phyloP scores from a whole-genome alignment of 2,113 vertebrate genomes.

The Propithecus coquereli region DNA sequence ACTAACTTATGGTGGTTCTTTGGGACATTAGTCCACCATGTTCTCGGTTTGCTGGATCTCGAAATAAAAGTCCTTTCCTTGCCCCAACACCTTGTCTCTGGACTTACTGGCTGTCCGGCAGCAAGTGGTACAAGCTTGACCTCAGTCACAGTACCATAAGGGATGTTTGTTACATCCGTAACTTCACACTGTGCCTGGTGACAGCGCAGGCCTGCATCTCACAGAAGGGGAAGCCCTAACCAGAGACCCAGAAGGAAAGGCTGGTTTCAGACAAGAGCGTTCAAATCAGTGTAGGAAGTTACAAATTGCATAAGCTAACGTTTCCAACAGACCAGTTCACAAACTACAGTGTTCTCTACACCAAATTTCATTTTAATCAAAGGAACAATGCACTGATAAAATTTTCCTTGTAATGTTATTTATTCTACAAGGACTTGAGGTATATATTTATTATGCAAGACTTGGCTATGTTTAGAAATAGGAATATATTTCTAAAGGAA shows the following conservation, averaged over 20 bases:
- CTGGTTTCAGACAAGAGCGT: not conserved
- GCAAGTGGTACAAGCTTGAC: too few species aligned
- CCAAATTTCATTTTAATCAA: not conserved
- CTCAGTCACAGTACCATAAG: too few species aligned
- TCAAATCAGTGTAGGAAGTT: not conserved
- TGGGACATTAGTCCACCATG: too few species aligned
- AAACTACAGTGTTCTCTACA: not conserved
- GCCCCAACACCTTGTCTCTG: too few species aligned
- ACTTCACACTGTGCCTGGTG: not conserved
- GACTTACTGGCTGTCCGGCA: too few species aligned
- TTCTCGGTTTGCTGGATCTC: too few species aligned
- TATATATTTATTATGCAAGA: not conserved
- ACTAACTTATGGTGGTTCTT: too few species aligned
- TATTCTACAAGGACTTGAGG: not conserved
- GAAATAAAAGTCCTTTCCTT: too few species aligned
- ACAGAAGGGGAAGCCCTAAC: not conserved
- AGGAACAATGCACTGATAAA: not conserved
- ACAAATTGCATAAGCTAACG: not conserved
- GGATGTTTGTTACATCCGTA: too few species aligned
- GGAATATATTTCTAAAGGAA: not conserved
- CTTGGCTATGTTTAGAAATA: not conserved
- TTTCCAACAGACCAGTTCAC: not conserved
- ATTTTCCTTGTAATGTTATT: not conserved
- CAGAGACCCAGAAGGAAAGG: not conserved
- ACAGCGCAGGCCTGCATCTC: not conserved